These are phyloP conservation scores for Tethya wilhelma DNA, from an alignment of 37 sponge, comb jelly and placozoan species.

Conservation along the genomic window DNA sequence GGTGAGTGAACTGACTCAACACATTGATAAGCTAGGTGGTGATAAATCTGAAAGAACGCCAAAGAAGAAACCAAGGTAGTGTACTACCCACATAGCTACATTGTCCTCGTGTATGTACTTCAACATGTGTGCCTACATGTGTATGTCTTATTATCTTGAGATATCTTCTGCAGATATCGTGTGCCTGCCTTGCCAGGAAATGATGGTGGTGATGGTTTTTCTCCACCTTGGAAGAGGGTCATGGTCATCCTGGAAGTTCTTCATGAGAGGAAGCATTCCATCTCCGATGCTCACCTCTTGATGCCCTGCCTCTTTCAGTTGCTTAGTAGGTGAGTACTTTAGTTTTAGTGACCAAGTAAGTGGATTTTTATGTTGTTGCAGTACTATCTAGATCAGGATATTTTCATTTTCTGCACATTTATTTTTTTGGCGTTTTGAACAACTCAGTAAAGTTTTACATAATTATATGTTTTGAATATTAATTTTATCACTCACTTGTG, in stretches of 20 bases:
- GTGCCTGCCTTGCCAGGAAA: not conserved
- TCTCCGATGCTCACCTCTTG: constrained; percentile 48
- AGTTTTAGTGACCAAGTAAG: no score
- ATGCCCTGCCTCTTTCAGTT: constrained; percentile 56
- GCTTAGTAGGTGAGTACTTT: constrained; percentile 50
- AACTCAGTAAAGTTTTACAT: no score
- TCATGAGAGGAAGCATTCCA: constrained; percentile 15
- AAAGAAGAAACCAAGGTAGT: not conserved
- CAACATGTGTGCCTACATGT: no score
- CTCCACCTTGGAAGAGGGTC: constrained; percentile 53
- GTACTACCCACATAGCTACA: not conserved
- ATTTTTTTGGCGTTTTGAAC: no score
- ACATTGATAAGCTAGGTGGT: constrained; percentile 21
- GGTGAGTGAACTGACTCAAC: constrained; percentile 27
- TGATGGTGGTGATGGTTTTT: not conserved
- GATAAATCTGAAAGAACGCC: not conserved
- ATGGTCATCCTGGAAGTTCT: constrained; percentile 64
- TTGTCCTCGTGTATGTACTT: no score
- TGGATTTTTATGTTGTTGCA: no score
- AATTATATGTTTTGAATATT: no score
- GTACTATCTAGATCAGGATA: no score
- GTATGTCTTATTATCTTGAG: no score
- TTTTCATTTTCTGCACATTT: no score
- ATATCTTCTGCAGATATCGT: not conserved
- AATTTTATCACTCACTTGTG: no score